phyloP scores from a whole-genome alignment of 1,140 invertebrate species.

The Papilio dardanus region DNA sequence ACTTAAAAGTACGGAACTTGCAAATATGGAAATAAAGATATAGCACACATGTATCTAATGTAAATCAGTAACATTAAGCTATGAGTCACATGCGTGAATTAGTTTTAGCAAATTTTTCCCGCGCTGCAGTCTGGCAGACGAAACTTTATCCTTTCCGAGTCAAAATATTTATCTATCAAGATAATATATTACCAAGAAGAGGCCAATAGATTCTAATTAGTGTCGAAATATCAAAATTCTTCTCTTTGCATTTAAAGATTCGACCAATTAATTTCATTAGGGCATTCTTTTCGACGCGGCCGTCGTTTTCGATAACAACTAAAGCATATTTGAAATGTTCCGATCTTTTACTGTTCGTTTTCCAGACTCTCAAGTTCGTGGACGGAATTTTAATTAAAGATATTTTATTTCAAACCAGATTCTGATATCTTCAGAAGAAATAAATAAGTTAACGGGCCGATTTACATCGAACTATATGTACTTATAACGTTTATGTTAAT shows the following conservation, averaged over 20 bases:
- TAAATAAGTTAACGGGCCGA: constrained; percentile 22
- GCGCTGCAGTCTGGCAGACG: neutral
- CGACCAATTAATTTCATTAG: constrained; percentile 75
- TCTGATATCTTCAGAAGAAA: constrained; percentile 43
- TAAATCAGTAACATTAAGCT: neutral
- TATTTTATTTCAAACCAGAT: constrained; percentile 46
- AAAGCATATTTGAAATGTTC: constrained; percentile 68
- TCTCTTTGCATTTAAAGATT: constrained; percentile 62
- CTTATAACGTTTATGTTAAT: constrained; percentile 4
- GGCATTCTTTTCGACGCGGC: constrained; percentile 63
- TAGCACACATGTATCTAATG: neutral
- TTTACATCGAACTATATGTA: neutral
- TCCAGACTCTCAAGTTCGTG: constrained; percentile 52
- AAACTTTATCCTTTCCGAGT: constrained; percentile 23
- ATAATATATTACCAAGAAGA: constrained; percentile 42
- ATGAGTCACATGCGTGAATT: neutral
- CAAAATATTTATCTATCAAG: constrained; percentile 38
- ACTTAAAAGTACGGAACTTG: neutral
- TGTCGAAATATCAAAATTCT: constrained; percentile 59
- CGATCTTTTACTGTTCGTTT: constrained; percentile 56
- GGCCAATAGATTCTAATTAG: constrained; percentile 66
- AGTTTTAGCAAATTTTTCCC: neutral
- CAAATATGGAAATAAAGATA: neutral
- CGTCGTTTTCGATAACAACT: constrained; percentile 62
- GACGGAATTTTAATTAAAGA: constrained; percentile 75